Evolutionary conservation across 2,888 invertebrate species (phyloP), one percentile per base, ranked within the genome.

Genomic region (Linhomoeus sp.): DNA sequence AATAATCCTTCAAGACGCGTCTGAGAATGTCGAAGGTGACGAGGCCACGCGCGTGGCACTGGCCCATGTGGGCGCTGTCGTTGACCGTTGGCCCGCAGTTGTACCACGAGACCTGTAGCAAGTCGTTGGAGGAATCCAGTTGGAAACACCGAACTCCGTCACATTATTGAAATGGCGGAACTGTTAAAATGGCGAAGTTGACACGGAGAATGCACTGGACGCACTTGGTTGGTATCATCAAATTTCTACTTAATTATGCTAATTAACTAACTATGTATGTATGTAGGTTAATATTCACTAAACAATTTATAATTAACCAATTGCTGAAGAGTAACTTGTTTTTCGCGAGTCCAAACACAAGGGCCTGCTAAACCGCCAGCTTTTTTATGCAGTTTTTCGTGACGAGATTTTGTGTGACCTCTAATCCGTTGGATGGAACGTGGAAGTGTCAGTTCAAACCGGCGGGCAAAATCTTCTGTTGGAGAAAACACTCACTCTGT

Each of bases 31-130:
- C 97, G 69, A 97, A 90, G 1, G 92, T 86, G 62, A 97, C 88
- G 66, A 94, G 97, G 1, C 90, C 85, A 59, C 94, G 79, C 26
- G 97, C 97, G 72, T 99, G 97, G n/a, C n/a, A n/a, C n/a, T n/a
- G n/a, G 3, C 97, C 97, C 94, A 97, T 94, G 69, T 99, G 97
- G 5, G 94, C 84, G 1, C 88, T 83, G 76, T 99, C 97, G 64
- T 99, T 99, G 2, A 99, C 97, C 1, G 97, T 99, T 2, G 97
- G 97, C 0, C 97, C 97, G 67, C 97, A 99, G 66, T 87, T 88
- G 69, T 99, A 99, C 92, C 94, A 97, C 46, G 77, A 76, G 1
- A 99, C 80, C 62, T 76, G 45, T 29, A 29, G 47, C 7, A 2
- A n/a, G n/a, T n/a, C n/a, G n/a, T n/a, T n/a, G n/a, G n/a, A n/a